A percentile compares a stretch with the other conserved stretches of the same genome.
Conservation (phyloP, 1,140 invertebrate species). For the Myzus persicae region DNA sequence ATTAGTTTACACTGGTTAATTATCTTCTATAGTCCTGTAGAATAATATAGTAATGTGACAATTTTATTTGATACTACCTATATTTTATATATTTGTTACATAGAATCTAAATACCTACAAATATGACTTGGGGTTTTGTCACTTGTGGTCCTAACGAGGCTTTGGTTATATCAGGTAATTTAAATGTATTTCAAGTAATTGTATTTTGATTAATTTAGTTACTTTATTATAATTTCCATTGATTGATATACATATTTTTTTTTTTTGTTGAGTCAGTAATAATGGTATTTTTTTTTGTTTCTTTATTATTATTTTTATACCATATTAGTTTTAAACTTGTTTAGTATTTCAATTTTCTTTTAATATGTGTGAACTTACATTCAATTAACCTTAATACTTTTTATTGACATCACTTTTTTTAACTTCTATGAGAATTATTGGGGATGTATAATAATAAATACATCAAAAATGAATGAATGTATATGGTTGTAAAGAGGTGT, state of each 20-base stretch:
- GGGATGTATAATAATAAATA: neutral
- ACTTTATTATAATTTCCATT: neutral
- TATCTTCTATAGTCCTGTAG: neutral
- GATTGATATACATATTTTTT: neutral
- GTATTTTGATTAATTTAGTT: neutral
- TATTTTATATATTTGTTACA: neutral
- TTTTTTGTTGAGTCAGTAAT: too few species aligned
- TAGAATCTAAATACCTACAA: neutral
- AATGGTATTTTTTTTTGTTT: neutral
- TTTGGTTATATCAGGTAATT: conserved; percentile 92
- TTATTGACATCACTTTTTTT: neutral
- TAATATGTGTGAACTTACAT: too few species aligned
- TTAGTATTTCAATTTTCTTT: neutral
- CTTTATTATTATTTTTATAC: neutral
- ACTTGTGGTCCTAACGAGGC: conserved; percentile 98
- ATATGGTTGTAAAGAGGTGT: neutral
- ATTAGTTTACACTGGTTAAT: neutral
- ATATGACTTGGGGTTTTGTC: conserved; percentile 92
- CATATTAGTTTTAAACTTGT: neutral
- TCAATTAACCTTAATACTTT: neutral
- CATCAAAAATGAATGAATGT: neutral
- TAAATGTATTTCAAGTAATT: neutral
- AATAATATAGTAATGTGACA: conserved; percentile 13
- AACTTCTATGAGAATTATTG: neutral
- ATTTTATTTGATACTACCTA: neutral